Evolutionary conservation across 2,113 vertebrate genomes (phyloP).

Genomic region (Alethe diademata): DNA sequence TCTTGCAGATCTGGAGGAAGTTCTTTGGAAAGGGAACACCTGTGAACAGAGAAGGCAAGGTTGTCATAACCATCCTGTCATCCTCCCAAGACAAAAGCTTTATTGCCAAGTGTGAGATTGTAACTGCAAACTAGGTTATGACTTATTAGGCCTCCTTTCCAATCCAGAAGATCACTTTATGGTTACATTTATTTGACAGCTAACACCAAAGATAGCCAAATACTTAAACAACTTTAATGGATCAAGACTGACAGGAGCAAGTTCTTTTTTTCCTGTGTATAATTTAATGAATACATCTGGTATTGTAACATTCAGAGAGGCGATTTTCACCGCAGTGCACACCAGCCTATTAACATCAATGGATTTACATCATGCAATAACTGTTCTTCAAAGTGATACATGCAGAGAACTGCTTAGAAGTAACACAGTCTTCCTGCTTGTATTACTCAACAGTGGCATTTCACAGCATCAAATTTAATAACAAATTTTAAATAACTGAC

Average conservation of each 20-base stretch:
- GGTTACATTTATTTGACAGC: background rate
- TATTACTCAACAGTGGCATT: background rate
- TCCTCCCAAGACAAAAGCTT: background rate
- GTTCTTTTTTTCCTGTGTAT: background rate
- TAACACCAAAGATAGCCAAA: background rate
- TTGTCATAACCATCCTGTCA: background rate
- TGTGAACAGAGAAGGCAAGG: constrained; percentile 39
- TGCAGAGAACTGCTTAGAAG: background rate
- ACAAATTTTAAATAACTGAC: background rate
- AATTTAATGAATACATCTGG: background rate
- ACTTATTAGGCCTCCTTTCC: background rate
- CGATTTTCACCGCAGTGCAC: background rate
- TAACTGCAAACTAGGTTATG: background rate
- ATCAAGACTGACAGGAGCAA: background rate
- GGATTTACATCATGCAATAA: background rate
- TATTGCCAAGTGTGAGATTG: background rate
- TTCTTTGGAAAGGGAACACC: constrained; percentile 88
- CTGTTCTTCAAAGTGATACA: background rate
- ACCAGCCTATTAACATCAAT: background rate
- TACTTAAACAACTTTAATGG: background rate
- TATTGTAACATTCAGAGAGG: background rate
- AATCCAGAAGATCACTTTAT: background rate
- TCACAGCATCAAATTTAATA: background rate
- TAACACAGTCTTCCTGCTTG: background rate
- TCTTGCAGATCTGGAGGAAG: constrained; percentile 89